Percentiles rank a stretch among this genome's conserved stretches.
Evolutionary conservation across 37 sponge, comb jelly and placozoan species (phyloP).

Genomic region (Bolinopsis microptera): DNA sequence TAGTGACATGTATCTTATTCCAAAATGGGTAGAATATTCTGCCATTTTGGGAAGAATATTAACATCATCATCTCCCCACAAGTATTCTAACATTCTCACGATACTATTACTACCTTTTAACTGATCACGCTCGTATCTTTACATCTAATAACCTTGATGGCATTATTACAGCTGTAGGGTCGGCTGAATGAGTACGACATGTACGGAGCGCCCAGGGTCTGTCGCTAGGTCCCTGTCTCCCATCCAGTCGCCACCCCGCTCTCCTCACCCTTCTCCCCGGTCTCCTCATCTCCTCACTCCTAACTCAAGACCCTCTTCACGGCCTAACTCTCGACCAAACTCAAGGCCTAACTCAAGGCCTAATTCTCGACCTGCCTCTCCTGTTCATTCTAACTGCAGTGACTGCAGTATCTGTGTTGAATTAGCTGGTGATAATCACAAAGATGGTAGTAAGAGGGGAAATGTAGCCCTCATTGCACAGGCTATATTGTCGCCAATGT

Average conservation of each 20-base stretch:
- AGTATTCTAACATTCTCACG: too few relatives aligned
- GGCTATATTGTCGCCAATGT: conserved; percentile 6
- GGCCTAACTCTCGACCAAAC: neutral
- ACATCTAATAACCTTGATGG: too few relatives aligned
- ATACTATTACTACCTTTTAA: too few relatives aligned
- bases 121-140: too few relatives aligned
- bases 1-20: too few relatives aligned
- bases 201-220: neutral
- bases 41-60: too few relatives aligned
- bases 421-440: neutral
- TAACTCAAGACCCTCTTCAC: neutral
- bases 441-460: neutral
- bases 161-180: neutral
- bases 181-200: neutral
- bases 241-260: neutral
- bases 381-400: neutral
- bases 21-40: too few relatives aligned
- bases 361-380: neutral
- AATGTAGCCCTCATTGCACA: conserved; percentile 16
- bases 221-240: neutral
- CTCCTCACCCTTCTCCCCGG: neutral
- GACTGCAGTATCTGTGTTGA: conserved; percentile 36
- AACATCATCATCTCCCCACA: too few relatives aligned
- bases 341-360: neutral
- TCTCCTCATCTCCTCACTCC: neutral